Conservation (phyloP, 1,140 invertebrate genomes). For the Nymphalis io region DNA sequence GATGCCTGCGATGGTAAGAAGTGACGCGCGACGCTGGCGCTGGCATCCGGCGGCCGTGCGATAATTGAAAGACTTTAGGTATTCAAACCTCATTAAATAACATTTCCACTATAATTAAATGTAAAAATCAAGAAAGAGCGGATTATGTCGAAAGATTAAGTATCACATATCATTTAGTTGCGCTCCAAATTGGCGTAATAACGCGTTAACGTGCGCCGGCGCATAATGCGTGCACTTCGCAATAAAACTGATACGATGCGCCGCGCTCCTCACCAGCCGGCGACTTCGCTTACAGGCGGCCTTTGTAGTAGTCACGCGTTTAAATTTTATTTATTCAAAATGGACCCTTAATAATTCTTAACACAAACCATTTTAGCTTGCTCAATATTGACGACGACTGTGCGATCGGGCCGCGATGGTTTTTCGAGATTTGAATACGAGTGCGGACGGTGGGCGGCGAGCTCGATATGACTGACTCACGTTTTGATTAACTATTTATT, state of each 20-base stretch:
- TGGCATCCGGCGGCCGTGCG: neutral
- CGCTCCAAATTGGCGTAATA: conserved; percentile 33
- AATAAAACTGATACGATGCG: conserved; percentile 20
- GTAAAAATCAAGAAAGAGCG: conserved; percentile 9
- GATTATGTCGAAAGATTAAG: conserved; percentile 21
- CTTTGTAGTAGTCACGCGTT: neutral
- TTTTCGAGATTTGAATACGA: conserved; percentile 47
- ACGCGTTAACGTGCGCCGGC: conserved; percentile 30
- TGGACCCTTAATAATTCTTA: neutral
- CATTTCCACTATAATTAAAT: neutral
- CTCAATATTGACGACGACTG: neutral
- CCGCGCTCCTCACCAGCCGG: neutral
- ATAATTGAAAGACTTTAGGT: neutral
- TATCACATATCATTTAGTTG: conserved; percentile 29
- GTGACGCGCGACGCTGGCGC: too few species aligned
- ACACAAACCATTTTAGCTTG: neutral
- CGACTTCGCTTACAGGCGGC: neutral
- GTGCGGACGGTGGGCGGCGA: conserved; percentile 26
- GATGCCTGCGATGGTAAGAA: neutral
- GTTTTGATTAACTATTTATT: conserved; percentile 41
- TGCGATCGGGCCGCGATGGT: neutral
- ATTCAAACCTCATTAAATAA: neutral
- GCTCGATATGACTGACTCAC: conserved; percentile 12
- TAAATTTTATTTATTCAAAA: neutral
- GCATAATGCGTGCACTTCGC: conserved; percentile 31